Percentiles rank a stretch among this genome's conserved stretches.
phyloP scores from a whole-genome alignment of 1,140 invertebrate genomes.

The Phymorhynchus buccinoides region DNA sequence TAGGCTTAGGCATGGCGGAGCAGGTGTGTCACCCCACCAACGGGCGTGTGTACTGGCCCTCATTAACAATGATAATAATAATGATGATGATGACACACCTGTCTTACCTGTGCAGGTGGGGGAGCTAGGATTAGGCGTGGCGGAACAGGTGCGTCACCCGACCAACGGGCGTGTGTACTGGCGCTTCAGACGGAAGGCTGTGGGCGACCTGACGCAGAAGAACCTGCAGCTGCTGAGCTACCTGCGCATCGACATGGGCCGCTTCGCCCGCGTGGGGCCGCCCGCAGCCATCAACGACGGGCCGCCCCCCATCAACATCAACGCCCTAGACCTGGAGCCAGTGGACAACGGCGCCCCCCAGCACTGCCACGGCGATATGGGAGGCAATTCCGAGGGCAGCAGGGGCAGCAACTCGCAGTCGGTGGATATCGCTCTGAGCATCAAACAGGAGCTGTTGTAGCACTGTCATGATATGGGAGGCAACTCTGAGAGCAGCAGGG shows the following conservation, averaged over 20 bases:
- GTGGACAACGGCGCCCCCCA: neutral
- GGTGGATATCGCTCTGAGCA: neutral
- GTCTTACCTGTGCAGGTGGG: conserved; percentile 46
- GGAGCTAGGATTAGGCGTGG: conserved; percentile 50
- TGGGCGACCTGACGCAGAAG: conserved; percentile 45
- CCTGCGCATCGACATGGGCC: conserved; percentile 54
- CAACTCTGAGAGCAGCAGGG: conserved; percentile 20
- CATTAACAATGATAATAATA: no score
- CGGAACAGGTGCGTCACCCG: conserved; percentile 53
- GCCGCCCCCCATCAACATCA: conserved; percentile 11
- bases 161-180: conserved; percentile 54
- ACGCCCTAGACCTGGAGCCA: neutral
- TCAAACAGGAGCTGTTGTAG: conserved; percentile 17
- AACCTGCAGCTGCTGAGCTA: conserved; percentile 50
- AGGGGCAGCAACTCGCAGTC: neutral
- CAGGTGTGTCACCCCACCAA: conserved; percentile 55
- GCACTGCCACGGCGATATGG: neutral
- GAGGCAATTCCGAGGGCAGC: conserved; percentile 1
- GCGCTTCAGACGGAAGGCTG: conserved; percentile 54
- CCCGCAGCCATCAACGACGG: no score
- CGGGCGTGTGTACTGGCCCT: conserved; percentile 18
- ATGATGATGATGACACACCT: no score
- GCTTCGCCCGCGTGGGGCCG: conserved; percentile 48
- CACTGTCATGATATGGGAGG: neutral
- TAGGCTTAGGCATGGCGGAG: conserved; percentile 50